Evolutionary conservation across 2,888 invertebrate species (phyloP), one percentile per base, ranked within the genome.

Genomic region (Norana najaformis): DNA sequence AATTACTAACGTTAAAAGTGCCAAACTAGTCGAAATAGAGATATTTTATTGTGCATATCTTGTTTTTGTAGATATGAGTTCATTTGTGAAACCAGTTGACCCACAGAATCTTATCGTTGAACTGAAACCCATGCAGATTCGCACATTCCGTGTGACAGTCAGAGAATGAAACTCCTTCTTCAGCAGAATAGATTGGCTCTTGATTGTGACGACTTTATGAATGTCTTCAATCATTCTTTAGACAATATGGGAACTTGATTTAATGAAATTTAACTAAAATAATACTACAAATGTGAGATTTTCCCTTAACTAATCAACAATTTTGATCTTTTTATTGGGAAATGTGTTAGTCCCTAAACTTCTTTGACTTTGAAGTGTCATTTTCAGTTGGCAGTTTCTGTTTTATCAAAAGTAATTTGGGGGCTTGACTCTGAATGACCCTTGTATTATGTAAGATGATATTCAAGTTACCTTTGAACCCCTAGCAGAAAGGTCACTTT

Each of bases 91-190:
- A n/a, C 92, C 92, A 34, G 91, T 92, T 37, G 91, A 91, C 41
- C 89, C 91, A 23, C 88, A 88, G 36, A 90, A 92, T 34, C 89
- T 93, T 90, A 91, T 88, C n/a, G 92, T 94, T 30, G 92, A 92
- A 0, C 92, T 94, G 37, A 91, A 92, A 20, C 94, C 94, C 23
- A 94, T 94, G 94, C 93, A 94, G 92, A 94, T 94, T 83, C 91
- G 93, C 88, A 94, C 94, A 90, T 94, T 94, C 92, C 92, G 92
- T 88, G 92, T 93, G 18, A 88, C 90, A 18, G 36, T 91, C 30
- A 41, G 90, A 4, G 69, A 53, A 13, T 53, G 89, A 83, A 83
- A 83, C 4, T 18, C n/a, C 34, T 83, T 53, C 53, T 53, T 53
- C 30, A 30, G 23, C 30, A 30, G 23, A 53, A 53, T 30, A 53